Evolutionary conservation across 37 sponge, comb jelly and placozoan genomes (phyloP), one percentile per base, ranked within the genome.

Genomic region (Diacarnus erythraeanus): DNA sequence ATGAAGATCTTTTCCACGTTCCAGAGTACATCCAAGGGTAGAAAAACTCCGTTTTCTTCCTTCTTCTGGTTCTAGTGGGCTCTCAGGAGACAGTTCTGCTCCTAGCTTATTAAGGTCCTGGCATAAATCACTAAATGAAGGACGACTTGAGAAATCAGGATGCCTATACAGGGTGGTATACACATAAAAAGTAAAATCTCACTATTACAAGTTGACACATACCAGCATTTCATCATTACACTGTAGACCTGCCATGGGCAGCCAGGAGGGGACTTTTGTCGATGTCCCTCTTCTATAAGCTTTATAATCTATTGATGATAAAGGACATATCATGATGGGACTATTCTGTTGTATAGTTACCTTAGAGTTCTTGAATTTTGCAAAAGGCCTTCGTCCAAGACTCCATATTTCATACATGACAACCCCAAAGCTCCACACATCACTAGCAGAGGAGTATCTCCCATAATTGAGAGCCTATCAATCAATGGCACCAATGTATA

Each of bases 361-460:
- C 57, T 81, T 38, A 8, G 25, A 21, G 35, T 81, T 71, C 17
- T 57, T 41, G 47, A 41, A 61, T 31, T 4, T 39, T 30, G 17
- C 57, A 72, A 75, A 83, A 23, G 76, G 76, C 35, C 74, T 83
- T 38, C 64, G 65, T 75, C 83, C 83, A 26, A 83, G 75, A 64
- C 76, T 75, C 83, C 83, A 83, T 74, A 83, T 83, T 57, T 83
- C 83, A 65, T 83, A 83, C 67, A 83, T 61, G 35, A 83, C 74
- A 73, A 74, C 74, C 23, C 83, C 83, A 75, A 71, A 81, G 57
- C 81, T 81, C 81, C 81, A 81, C 64, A 81, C 81, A 59, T 81
- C 81, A 81, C 81, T 81, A 42, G 81, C 81, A 30, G 64, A 59
- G 42, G 72, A 81, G 64, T 81, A 81, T 63, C 71, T 81, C 61